Evolutionary conservation across 1,140 invertebrate genomes (phyloP).

Genomic region (Megalopta genalis): DNA sequence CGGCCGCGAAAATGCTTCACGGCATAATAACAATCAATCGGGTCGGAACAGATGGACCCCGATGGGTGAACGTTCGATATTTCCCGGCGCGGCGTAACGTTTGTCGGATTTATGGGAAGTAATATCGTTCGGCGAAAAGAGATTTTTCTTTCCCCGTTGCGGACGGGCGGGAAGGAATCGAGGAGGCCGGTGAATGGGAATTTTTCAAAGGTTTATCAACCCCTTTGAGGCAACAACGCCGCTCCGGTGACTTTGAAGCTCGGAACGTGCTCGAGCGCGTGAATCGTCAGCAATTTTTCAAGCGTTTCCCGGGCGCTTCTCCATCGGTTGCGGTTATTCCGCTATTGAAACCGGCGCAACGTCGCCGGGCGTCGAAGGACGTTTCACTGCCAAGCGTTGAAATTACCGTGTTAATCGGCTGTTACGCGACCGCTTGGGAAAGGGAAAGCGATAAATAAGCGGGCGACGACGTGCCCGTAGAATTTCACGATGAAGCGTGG

Average conservation of each 20-base stretch:
- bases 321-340: too few species aligned
- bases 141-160: conserved; percentile 12
- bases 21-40: background rate
- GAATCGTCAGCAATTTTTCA: conserved; percentile 19
- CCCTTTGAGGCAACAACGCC: conserved; percentile 2
- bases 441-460: background rate
- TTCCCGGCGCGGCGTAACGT: background rate
- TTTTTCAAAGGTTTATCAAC: conserved; percentile 15
- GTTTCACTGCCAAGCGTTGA: background rate
- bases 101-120: conserved; percentile 24
- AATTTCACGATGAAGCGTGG: background rate
- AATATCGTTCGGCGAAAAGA: conserved; percentile 29
- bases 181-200: conserved; percentile 11
- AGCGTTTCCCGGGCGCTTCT: background rate
- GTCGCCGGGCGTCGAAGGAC: background rate
- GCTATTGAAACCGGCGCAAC: too few species aligned
- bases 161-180: background rate
- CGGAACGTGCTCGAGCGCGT: background rate
- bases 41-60: background rate
- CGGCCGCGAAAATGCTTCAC: too few species aligned
- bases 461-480: background rate
- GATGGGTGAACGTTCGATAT: conserved; percentile 2
- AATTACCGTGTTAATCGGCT: conserved; percentile 6
- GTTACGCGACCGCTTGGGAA: conserved; percentile 6
- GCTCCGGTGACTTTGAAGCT: conserved; percentile 7